Conservation (phyloP, 2,797 vertebrate genomes). For the Sandelia bainsii region DNA sequence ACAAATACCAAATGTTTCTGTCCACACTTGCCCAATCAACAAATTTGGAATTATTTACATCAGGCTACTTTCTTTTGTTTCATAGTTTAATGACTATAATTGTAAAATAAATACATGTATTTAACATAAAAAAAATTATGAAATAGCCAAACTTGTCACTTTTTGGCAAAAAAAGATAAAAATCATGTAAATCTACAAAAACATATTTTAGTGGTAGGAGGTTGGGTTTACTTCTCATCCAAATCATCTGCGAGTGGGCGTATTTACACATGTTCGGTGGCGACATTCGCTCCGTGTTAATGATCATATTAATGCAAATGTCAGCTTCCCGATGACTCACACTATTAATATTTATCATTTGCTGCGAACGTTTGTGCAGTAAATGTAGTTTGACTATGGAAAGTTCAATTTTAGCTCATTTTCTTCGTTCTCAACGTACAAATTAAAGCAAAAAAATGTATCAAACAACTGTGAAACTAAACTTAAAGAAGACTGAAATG, state of each 20-base stretch:
- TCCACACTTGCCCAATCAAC: not conserved
- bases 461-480: too few relatives aligned
- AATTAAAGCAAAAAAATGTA: too few relatives aligned
- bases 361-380: not conserved
- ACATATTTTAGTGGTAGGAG: not conserved
- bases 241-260: not conserved
- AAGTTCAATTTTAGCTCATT: too few relatives aligned
- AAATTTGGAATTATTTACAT: not conserved
- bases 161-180: too few relatives aligned
- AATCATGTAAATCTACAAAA: not conserved
- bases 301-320: not conserved
- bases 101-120: too few relatives aligned
- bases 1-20: not conserved
- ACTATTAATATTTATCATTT: not conserved
- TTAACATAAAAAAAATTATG: too few relatives aligned
- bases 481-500: too few relatives aligned
- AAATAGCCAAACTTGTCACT: too few relatives aligned
- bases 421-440: too few relatives aligned
- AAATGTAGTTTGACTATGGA: not conserved
- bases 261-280: not conserved
- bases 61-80: not conserved
- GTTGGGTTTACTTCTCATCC: not conserved
- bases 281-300: not conserved
- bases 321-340: not conserved
- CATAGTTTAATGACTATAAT: too few relatives aligned